Conservation (phyloP, 1,140 invertebrate genomes). For the Olivierus martensii region DNA sequence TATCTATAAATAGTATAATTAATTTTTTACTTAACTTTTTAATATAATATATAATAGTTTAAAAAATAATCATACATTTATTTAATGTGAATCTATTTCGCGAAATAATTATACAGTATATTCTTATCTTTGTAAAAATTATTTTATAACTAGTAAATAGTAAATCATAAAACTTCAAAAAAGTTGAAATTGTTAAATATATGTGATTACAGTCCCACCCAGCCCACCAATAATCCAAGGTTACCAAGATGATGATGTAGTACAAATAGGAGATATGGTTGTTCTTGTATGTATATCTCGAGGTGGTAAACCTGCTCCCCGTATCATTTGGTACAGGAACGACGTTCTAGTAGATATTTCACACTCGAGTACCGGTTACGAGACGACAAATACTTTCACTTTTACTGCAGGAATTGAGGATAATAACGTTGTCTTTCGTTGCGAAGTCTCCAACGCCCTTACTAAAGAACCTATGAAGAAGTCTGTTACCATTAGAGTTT, state of each 20-base stretch:
- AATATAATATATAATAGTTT: no score
- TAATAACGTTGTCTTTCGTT: conserved; percentile 82
- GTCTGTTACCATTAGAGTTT: conserved; percentile 42
- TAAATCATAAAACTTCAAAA: no score
- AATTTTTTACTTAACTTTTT: no score
- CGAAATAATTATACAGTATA: no score
- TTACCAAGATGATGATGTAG: conserved; percentile 69
- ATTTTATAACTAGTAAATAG: no score
- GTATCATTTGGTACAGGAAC: conserved; percentile 74
- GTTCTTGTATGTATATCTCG: conserved; percentile 64
- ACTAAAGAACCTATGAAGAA: conserved; percentile 57
- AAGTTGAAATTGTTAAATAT: no score
- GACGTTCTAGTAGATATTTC: conserved; percentile 48
- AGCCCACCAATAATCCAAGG: conserved; percentile 83
- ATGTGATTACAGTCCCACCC: conserved; percentile 55
- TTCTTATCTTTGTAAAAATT: no score
- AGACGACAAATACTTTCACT: conserved; percentile 27
- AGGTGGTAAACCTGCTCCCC: conserved; percentile 73
- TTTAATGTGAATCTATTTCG: no score
- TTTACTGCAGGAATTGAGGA: conserved; percentile 76
- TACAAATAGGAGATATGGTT: conserved; percentile 64
- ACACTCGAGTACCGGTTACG: conserved; percentile 5
- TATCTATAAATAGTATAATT: no score
- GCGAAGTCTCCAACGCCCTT: conserved; percentile 82
- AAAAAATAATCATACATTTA: no score